Evolutionary conservation across 2,797 vertebrate genomes (phyloP), one percentile per base, ranked within the genome.

Genomic region (Crypturellus tataupa): DNA sequence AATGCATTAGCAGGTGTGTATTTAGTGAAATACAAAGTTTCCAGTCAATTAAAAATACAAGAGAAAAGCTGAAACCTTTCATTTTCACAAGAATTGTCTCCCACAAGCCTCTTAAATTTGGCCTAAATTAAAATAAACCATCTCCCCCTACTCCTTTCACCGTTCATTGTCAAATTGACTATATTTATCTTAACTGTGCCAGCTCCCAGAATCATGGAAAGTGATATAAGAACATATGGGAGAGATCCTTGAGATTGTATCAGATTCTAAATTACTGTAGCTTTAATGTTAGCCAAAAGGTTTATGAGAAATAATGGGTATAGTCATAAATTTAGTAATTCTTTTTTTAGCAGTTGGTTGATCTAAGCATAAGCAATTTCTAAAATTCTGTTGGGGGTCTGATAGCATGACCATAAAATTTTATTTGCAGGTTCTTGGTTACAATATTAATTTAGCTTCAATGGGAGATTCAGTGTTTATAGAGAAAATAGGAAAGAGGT

Each of bases 251-350:
- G 62, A 27, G 29, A 19, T 42, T 86, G 21, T 79, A 20, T 29
- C 35, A 49, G 33, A 29, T 72, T 25, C 27, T 87, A 31, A 73
- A 58, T 78, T 4, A 4, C 9, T 37, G n/a, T 71, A 29, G 7
- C 39, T 84, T 91, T 84, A 58, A 68, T 1, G 2, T 81, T 39
- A 86, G 20, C 47, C 31, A 35, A 12, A 91, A 77, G 3, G 8
- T 63, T 85, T 93, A 31, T 16, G 51, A 53, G 23, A 84, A 92
- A 56, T 75, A 87, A 71, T 55, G 19, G 8, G 5, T 76, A 60
- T 78, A 89, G 92, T 96, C 77, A 53, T 95, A 92, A 95, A 92
- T 94, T 93, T 96, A 87, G 72, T 29, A 5, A 25, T 79, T 71
- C 58, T 86, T 97, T 96, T 94, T 80, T 69, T 21, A 12, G 31